Evolutionary conservation across 2,888 invertebrate genomes (phyloP), one percentile per base, ranked within the genome.

Genomic region (Cheilosia impressa): DNA sequence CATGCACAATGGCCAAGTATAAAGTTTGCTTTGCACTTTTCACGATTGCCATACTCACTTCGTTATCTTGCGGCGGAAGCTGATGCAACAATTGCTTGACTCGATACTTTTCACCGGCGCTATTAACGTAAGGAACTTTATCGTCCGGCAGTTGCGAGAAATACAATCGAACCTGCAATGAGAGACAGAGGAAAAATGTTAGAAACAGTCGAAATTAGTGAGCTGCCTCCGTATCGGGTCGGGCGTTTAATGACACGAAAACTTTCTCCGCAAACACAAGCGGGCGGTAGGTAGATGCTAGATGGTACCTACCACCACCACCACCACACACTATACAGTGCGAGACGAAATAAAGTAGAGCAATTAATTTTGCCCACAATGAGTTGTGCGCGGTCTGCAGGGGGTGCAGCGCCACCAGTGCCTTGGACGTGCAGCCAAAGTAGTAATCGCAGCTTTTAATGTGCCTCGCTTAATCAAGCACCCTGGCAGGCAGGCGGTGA

Each of bases 1-100:
- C 87, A 80, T 79, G 63, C 75, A 79, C 66, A 78, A 65, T 60
- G 38, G 73, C 71, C 57, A 38, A 41, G 31, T 13, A 7, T 27
- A 17, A 52, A n/a, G 27, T 27, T 72, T 47, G 62, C 53, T 72
- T 85, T 85, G 63, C 60, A 62, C 55, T 76, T 68, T 83, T 76
- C 43, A n/a, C 60, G 45, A 77, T 63, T 62, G 68, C 60, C 58
- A 87, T 89, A 90, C 91, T 91, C 90, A 94, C 94, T 94, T 97
- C 97, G 93, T 98, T 98, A 93, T 99, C 99, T 93, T 99, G 99
- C 4, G 98, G 98, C 47, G 99, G 99, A 88, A 99, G 94, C 93
- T 99, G 99, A 90, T 98, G 97, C 88, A 98, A 94, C 89, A 99
- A 95, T 93, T 99, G 99, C 90, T 97, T 96, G 66, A 98, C 96